Evolutionary conservation across 2,888 invertebrate species (phyloP).

Genomic region (Heliconius ethilla): DNA sequence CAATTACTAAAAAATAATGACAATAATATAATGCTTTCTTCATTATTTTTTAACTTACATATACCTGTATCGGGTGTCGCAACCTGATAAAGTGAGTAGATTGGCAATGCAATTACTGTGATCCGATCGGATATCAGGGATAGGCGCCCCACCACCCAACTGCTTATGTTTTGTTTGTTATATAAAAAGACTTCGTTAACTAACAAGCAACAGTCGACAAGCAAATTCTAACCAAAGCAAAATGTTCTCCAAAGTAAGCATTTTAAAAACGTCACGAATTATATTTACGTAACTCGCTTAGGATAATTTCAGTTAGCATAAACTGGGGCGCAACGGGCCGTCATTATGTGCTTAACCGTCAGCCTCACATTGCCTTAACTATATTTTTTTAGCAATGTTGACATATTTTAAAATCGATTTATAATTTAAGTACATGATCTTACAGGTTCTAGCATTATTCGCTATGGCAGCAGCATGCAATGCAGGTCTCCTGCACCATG

Average conservation of each 20-base stretch:
- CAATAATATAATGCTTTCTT: slow-evolving; percentile 52
- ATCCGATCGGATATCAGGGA: slow-evolving; percentile 79
- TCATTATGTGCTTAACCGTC: slow-evolving; percentile 29
- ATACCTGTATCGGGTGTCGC: slow-evolving; percentile 69
- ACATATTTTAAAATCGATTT: background rate
- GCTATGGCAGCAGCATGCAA: slow-evolving; percentile 69
- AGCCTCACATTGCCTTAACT: slow-evolving; percentile 8
- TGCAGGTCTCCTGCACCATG: slow-evolving; percentile 71
- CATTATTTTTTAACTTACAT: slow-evolving; percentile 62
- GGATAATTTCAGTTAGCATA: slow-evolving; percentile 30
- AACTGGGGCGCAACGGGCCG: slow-evolving; percentile 6
- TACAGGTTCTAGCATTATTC: slow-evolving; percentile 64
- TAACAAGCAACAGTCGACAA: slow-evolving; percentile 72
- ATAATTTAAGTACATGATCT: slow-evolving; percentile 28
- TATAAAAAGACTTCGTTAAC: slow-evolving; percentile 78
- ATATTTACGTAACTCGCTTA: slow-evolving; percentile 29
- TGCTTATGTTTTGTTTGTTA: slow-evolving; percentile 77
- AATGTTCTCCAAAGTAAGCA: slow-evolving; percentile 80
- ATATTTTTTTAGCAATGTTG: slow-evolving; percentile 2
- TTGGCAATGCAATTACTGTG: slow-evolving; percentile 78
- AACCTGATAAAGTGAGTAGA: slow-evolving; percentile 73
- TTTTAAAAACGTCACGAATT: slow-evolving; percentile 31
- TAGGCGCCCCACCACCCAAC: slow-evolving; percentile 67
- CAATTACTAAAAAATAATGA: slow-evolving; percentile 28
- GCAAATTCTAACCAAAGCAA: slow-evolving; percentile 73